Percentiles rank a stretch among this genome's conserved stretches.
phyloP scores from a whole-genome alignment of 2,888 invertebrate genomes.

The Leptinotarsa juncta region DNA sequence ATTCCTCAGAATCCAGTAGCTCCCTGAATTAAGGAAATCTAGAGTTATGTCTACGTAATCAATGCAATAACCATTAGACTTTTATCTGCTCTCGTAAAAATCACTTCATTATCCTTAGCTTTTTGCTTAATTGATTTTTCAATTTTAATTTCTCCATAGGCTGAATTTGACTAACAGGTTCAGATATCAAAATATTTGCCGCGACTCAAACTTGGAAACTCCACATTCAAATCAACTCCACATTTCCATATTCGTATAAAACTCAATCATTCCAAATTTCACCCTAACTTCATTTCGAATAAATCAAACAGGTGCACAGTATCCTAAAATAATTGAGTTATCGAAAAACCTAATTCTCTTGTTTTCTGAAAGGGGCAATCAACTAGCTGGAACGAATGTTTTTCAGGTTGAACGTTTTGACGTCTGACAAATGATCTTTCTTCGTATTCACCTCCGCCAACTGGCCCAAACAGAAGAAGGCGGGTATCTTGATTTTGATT shows the following conservation, averaged over 20 bases:
- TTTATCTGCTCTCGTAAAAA: no score
- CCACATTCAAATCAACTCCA: no score
- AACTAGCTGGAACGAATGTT: constrained; percentile 36
- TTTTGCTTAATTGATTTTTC: no score
- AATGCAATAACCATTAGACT: no score
- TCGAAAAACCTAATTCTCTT: constrained; percentile 38
- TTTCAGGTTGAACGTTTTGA: constrained; percentile 38
- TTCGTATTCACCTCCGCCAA: constrained; percentile 34
- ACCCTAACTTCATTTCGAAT: not conserved
- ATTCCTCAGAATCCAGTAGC: no score
- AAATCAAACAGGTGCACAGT: not conserved
- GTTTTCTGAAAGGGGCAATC: constrained; percentile 35
- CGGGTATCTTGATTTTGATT: constrained; percentile 52
- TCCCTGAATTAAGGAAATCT: no score
- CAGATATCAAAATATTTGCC: no score
- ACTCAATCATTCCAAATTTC: not conserved
- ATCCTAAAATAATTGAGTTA: constrained; percentile 31
- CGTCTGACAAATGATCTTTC: constrained; percentile 40
- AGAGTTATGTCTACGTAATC: no score
- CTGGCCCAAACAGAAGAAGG: constrained; percentile 32
- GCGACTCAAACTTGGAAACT: not conserved
- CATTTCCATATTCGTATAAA: not conserved
- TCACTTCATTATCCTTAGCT: no score
- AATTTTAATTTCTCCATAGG: no score
- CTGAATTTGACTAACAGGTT: no score